phyloP scores from a whole-genome alignment of 1,140 invertebrate genomes.

The Tribolium castaneum region DNA sequence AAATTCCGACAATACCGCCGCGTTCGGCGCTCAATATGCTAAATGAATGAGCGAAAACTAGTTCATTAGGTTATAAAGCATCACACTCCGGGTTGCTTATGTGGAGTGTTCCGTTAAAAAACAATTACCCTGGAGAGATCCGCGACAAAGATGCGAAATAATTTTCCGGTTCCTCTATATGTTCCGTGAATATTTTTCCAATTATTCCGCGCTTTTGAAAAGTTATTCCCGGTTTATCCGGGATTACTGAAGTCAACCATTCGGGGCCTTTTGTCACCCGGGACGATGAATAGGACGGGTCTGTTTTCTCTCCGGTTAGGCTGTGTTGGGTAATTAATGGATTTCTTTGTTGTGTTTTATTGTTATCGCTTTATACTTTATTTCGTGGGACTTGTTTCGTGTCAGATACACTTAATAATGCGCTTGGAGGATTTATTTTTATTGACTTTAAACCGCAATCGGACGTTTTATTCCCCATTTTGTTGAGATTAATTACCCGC shows the following conservation, averaged over 20 bases:
- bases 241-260: conserved; percentile 27
- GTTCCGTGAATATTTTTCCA: conserved; percentile 15
- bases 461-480: background rate
- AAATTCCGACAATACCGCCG: background rate
- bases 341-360: conserved; percentile 35
- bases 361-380: conserved; percentile 31
- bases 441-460: background rate
- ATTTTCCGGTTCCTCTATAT: background rate
- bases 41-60: conserved; percentile 29
- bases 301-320: background rate
- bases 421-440: background rate
- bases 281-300: conserved; percentile 9
- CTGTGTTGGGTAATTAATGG: conserved; percentile 7
- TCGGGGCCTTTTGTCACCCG: conserved; percentile 4
- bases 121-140: background rate
- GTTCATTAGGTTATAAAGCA: conserved; percentile 19
- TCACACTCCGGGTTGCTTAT: background rate
- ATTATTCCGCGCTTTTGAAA: conserved; percentile 10
- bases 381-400: conserved; percentile 14
- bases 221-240: conserved; percentile 24
- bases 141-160: background rate
- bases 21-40: conserved; percentile 10
- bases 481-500: no score
- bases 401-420: conserved; percentile 13
- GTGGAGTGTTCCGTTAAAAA: background rate